Evolutionary conservation across 2,888 invertebrate genomes (phyloP).

Genomic region (Xestia xanthographa): DNA sequence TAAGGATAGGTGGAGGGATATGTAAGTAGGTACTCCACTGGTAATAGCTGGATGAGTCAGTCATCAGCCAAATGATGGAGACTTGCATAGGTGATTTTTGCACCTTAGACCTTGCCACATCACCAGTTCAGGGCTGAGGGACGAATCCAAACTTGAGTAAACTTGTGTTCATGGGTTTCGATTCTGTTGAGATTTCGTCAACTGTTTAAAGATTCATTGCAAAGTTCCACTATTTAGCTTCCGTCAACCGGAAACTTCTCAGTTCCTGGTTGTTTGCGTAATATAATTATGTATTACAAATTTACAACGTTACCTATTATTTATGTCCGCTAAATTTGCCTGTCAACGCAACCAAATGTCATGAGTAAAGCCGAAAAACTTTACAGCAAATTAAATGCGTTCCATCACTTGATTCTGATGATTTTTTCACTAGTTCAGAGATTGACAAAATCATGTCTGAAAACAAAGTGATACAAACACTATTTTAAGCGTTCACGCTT

Average conservation of each 20-base stretch:
- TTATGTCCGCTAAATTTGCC: background rate
- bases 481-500: no score
- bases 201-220: slow-evolving; percentile 9
- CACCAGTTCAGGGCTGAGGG: background rate
- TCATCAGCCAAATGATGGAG: background rate
- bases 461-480: no score
- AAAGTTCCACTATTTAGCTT: background rate
- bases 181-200: background rate
- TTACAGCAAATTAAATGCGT: background rate
- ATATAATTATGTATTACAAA: background rate
- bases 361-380: background rate
- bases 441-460: no score
- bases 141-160: background rate
- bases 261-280: background rate
- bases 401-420: no score
- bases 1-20: background rate
- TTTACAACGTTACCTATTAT: background rate
- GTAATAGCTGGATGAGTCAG: background rate
- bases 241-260: background rate
- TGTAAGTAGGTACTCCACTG: background rate
- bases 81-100: background rate
- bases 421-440: no score
- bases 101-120: background rate
- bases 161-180: background rate
- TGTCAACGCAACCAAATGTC: background rate